A percentile compares a stretch with the other conserved stretches of the same genome.
Conservation (phyloP, 2,888 invertebrate genomes). For the Lobophora halterata region DNA sequence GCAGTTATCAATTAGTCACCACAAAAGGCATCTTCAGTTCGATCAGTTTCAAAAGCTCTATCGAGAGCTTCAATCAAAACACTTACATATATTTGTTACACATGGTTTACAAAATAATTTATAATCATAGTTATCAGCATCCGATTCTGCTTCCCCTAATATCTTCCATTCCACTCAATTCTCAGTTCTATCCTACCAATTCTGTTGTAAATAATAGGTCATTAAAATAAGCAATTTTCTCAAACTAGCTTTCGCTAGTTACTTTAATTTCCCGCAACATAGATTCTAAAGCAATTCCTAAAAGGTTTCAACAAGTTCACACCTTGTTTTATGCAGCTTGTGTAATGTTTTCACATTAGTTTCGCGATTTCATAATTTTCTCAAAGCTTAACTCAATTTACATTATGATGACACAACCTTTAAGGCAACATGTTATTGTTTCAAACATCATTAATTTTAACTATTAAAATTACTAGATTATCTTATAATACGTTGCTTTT, state of each 20-base stretch:
- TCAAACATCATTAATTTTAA: too few relatives aligned
- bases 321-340: slow-evolving; percentile 7
- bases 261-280: slow-evolving; percentile 5
- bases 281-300: slow-evolving; percentile 1
- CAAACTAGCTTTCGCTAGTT: slow-evolving; percentile 5
- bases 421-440: too few relatives aligned
- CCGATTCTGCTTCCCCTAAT: too few relatives aligned
- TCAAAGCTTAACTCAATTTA: too few relatives aligned
- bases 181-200: background rate
- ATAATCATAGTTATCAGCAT: too few relatives aligned
- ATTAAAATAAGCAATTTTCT: slow-evolving; percentile 5
- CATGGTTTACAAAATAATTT: too few relatives aligned
- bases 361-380: too few relatives aligned
- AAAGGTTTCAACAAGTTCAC: slow-evolving; percentile 3
- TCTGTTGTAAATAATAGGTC: background rate
- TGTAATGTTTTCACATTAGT: slow-evolving; percentile 1
- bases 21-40: slow-evolving; percentile 1
- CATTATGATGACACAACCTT: slow-evolving; percentile 1
- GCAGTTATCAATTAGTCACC: slow-evolving; percentile 5
- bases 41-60: background rate
- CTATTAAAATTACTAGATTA: too few relatives aligned
- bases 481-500: too few relatives aligned
- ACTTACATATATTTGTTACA: too few relatives aligned
- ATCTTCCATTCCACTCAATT: background rate
- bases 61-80: background rate